Percentiles rank a stretch among this genome's conserved stretches.
phyloP scores from a whole-genome alignment of 2,113 vertebrate genomes.

The Archocentrus centrarchus region DNA sequence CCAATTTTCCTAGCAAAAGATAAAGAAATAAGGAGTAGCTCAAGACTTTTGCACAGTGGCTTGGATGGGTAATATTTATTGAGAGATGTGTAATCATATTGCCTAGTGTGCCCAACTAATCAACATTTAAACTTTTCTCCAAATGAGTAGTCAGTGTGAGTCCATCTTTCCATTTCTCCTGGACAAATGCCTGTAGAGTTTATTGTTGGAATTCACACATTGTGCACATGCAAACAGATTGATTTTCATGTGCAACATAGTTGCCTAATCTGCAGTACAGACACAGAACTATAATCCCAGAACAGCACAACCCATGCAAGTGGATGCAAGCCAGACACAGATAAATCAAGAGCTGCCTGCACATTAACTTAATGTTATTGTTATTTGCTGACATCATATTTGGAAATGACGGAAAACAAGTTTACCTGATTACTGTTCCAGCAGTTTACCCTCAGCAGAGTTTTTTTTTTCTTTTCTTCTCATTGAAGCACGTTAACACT shows the following conservation, averaged over 20 bases:
- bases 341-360: neutral
- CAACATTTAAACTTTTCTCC: neutral
- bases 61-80: neutral
- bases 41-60: neutral
- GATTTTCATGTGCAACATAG: neutral
- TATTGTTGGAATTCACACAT: neutral
- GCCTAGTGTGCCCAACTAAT: too few relatives aligned
- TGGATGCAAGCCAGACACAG: neutral
- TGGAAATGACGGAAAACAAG: neutral
- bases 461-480: neutral
- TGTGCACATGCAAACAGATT: neutral
- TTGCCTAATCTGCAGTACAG: too few relatives aligned
- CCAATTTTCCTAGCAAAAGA: neutral
- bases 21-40: neutral
- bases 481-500: neutral
- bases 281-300: neutral
- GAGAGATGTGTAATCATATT: neutral
- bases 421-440: neutral
- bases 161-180: neutral
- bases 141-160: neutral
- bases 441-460: neutral
- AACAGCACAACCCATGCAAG: neutral
- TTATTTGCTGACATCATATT: neutral
- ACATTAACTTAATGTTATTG: neutral
- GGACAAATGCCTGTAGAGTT: neutral